These are phyloP conservation scores for Cheiracanthium punctorium DNA, from an alignment of 2,888 invertebrate genomes.

Conservation along the genomic window DNA sequence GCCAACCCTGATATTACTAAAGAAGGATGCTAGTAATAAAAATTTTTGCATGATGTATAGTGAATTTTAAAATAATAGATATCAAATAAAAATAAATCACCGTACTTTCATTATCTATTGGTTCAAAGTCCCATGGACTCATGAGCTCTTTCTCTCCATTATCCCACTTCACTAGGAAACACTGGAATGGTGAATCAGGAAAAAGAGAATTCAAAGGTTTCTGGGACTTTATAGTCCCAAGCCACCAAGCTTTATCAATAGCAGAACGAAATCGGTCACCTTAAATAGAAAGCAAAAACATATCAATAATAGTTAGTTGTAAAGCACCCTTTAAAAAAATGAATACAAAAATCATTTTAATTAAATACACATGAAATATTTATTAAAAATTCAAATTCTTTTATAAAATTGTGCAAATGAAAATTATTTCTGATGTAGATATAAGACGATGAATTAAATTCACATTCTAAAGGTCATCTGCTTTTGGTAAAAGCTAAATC, in stretches of 20 bases:
- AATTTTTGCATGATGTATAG: too few relatives aligned
- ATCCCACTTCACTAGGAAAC: slow-evolving; percentile 89
- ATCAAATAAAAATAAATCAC: too few relatives aligned
- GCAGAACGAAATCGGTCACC: slow-evolving; percentile 87
- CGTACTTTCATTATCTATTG: slow-evolving; percentile 81
- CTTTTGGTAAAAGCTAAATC: too few relatives aligned
- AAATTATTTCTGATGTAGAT: too few relatives aligned
- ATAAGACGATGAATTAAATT: too few relatives aligned
- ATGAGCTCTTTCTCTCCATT: slow-evolving; percentile 90
- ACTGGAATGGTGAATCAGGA: slow-evolving; percentile 86
- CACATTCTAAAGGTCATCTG: too few relatives aligned
- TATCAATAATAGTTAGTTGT: not conserved
- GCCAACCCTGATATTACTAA: too few relatives aligned
- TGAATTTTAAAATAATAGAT: too few relatives aligned
- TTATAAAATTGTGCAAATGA: too few relatives aligned
- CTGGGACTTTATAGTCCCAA: slow-evolving; percentile 86
- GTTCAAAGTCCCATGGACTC: slow-evolving; percentile 97
- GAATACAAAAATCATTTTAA: not conserved
- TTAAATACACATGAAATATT: too few relatives aligned
- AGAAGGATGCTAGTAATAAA: too few relatives aligned
- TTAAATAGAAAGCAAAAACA: slow-evolving; percentile 72
- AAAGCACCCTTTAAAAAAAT: not conserved
- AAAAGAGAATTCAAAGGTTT: slow-evolving; percentile 81
- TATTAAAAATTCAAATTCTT: not conserved
- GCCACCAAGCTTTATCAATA: slow-evolving; percentile 98